These are phyloP conservation scores for Equus quagga DNA, from an alignment of 2,113 vertebrate genomes.

Conservation along the genomic window DNA sequence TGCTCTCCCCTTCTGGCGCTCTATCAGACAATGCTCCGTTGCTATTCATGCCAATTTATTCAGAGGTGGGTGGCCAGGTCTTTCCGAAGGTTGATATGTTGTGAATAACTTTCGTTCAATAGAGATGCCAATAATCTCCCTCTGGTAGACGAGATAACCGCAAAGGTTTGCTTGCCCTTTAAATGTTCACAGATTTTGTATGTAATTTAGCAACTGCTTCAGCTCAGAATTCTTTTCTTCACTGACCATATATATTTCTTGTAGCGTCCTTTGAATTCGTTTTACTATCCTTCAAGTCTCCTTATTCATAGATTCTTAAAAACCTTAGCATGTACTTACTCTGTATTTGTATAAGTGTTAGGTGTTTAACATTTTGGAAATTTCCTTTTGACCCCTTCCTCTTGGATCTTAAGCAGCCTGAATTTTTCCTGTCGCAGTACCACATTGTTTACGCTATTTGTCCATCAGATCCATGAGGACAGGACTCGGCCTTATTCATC, in stretches of 20 bases:
- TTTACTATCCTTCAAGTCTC: background rate
- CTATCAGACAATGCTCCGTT: too few species aligned
- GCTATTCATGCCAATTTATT: too few species aligned
- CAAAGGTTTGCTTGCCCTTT: background rate
- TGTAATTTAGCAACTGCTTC: background rate
- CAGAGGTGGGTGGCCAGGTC: too few species aligned
- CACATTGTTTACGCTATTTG: background rate
- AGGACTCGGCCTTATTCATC: background rate
- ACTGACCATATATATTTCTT: background rate
- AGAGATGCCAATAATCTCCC: background rate
- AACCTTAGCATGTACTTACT: background rate
- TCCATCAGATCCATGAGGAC: background rate
- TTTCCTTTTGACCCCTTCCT: background rate
- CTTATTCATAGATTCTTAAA: background rate
- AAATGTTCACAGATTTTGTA: background rate
- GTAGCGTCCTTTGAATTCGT: background rate
- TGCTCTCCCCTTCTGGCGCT: too few species aligned
- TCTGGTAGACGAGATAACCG: background rate
- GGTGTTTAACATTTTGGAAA: background rate
- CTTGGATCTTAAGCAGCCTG: background rate
- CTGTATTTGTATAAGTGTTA: background rate
- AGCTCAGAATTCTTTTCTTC: background rate
- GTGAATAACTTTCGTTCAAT: background rate
- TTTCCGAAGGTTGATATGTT: background rate
- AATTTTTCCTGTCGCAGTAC: background rate